A percentile compares a stretch with the other conserved stretches of the same genome.
phyloP scores from a whole-genome alignment of 2,888 invertebrate species.

The Empis livida region DNA sequence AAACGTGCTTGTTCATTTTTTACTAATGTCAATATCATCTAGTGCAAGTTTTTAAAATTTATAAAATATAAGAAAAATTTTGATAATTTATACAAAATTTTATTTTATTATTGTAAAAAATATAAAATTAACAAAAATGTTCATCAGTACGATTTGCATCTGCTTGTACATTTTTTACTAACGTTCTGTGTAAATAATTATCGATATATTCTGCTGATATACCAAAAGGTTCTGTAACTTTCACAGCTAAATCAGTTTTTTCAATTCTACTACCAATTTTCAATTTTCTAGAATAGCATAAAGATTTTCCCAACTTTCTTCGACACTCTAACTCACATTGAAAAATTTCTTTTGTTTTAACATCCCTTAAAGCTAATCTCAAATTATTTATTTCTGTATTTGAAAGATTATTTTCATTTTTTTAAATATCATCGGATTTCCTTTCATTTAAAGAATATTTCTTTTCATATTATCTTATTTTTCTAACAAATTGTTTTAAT shows the following conservation, averaged over 20 bases:
- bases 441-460: neutral
- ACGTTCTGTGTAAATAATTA: no score
- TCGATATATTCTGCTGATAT: slow-evolving; percentile 42
- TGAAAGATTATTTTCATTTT: neutral
- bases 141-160: no score
- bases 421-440: slow-evolving; percentile 9
- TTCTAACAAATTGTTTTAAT: slow-evolving; percentile 45
- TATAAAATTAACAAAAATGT: no score
- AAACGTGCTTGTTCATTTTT: no score
- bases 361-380: slow-evolving; percentile 24
- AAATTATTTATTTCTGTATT: slow-evolving; percentile 11
- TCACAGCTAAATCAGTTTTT: slow-evolving; percentile 50
- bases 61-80: no score
- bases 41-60: no score
- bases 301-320: slow-evolving; percentile 61
- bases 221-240: slow-evolving; percentile 63
- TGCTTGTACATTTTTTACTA: no score
- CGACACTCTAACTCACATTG: slow-evolving; percentile 53
- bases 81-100: no score
- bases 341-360: slow-evolving; percentile 34
- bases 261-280: slow-evolving; percentile 43
- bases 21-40: no score
- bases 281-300: slow-evolving; percentile 51
- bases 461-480: slow-evolving; percentile 46
- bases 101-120: no score